Percentiles rank a stretch among this genome's conserved stretches.
phyloP scores from a whole-genome alignment of 2,113 vertebrate species.

The Phrynocephalus versicolor region DNA sequence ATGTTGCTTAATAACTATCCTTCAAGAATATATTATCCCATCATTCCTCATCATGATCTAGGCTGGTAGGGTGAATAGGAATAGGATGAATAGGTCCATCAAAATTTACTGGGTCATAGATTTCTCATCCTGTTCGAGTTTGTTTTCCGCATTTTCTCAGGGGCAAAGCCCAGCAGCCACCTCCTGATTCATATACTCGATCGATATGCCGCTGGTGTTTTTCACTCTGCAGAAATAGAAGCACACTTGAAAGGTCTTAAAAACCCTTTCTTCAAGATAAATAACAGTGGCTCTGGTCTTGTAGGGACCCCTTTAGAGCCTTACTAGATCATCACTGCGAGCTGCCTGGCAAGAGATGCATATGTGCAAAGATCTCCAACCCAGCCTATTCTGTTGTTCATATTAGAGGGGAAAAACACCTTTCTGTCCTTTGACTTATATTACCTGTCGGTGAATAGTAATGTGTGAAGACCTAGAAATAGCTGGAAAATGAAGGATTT shows the following conservation, averaged over 20 bases:
- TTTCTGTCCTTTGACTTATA: neutral
- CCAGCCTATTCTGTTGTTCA: neutral
- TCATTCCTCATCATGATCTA: neutral
- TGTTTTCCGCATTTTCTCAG: neutral
- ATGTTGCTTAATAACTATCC: neutral
- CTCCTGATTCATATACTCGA: neutral
- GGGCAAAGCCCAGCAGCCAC: neutral
- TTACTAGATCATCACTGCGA: neutral
- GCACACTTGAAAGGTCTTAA: neutral
- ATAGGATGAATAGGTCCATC: neutral
- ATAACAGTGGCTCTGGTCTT: neutral
- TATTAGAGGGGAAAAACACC: neutral
- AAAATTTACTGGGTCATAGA: neutral
- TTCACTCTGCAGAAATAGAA: conserved; percentile 1
- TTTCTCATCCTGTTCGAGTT: neutral
- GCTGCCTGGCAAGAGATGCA: neutral
- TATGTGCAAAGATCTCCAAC: neutral
- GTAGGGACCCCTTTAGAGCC: neutral
- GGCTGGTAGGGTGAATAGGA: neutral
- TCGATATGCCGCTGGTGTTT: neutral
- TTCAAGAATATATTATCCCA: too few species aligned
- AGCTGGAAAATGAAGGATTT: too few species aligned
- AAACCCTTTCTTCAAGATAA: neutral
- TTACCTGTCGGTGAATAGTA: too few species aligned
- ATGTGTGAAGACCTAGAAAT: too few species aligned